Base-by-base conservation (phyloP, 2,888 invertebrate species). In the Stenotaenia linearis region DNA sequence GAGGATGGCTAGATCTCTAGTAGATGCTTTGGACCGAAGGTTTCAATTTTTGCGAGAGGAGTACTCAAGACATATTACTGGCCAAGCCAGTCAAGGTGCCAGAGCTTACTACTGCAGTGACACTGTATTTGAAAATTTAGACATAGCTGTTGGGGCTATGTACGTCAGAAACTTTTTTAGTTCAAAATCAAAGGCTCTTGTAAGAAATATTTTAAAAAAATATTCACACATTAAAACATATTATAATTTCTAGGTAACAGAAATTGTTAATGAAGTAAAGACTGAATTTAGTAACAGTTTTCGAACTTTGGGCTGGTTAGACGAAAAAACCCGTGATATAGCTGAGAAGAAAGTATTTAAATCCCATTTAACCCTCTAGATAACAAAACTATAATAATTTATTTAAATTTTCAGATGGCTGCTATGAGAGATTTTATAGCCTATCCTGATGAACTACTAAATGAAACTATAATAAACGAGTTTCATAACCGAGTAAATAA, bases 381-480 rank as follows among this genome's bases (percentile, higher is more conserved):
- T n/a, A n/a, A n/a, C n/a, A n/a, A n/a, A n/a, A n/a, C n/a, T n/a
- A n/a, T n/a, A n/a, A n/a, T n/a, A n/a, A n/a, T n/a, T n/a, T n/a
- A n/a, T n/a, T n/a, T n/a, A n/a, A n/a, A n/a, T n/a, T n/a, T 50
- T 28, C 75, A 96, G 85, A 92, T 94, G 0, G 90, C 90, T 80
- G 89, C 92, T 0, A 96, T 97, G 93, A 89, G 91, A 1, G 91
- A 94, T 0, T 94, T 96, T 86, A 96, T 97, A 84, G 97, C 95
- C 0, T 97, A 97, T 86, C 97, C 97, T 0, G 92, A 92, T 83
- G 96, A 96, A 86, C 90, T 97, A 84, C 88, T 96, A 78, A 92
- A 96, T 83, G 90, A 95, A 83, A 88, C 89, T 1, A 95, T 95
- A 85, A 88, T 97, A 2, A 92, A 91, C 74, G 89, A 92, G 0